Percentiles rank a stretch among this genome's conserved stretches.
Conservation (phyloP, 1,140 invertebrate species). For the Caerostris extrusa region DNA sequence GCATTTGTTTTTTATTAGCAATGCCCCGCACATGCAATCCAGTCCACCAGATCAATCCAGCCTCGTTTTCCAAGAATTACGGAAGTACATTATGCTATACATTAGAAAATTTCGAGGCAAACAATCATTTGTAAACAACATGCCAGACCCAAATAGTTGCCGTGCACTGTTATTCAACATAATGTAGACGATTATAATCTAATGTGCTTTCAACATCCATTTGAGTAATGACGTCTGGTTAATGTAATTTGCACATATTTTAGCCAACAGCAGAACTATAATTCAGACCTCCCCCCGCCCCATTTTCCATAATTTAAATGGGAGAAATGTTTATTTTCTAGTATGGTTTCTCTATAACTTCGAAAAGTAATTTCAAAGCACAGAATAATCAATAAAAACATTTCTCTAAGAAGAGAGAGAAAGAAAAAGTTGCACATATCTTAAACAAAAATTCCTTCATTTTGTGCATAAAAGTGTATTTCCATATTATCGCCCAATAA, state of each 20-base stretch:
- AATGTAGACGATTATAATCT: background rate
- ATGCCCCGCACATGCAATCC: too few relatives aligned
- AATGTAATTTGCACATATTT: background rate
- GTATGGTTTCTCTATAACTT: background rate
- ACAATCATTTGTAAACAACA: background rate
- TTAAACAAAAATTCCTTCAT: background rate
- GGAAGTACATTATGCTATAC: too few relatives aligned
- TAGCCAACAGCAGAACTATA: background rate
- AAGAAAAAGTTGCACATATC: background rate
- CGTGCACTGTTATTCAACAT: background rate
- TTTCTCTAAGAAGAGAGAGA: background rate
- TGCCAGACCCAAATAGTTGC: background rate
- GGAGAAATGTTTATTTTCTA: background rate
- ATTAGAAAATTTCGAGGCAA: too few relatives aligned
- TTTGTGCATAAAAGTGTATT: background rate
- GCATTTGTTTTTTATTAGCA: too few relatives aligned
- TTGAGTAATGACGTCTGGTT: background rate
- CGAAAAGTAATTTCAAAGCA: background rate
- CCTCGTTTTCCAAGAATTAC: too few relatives aligned
- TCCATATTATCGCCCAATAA: conserved; percentile 20
- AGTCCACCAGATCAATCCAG: too few relatives aligned
- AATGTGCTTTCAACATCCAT: background rate
- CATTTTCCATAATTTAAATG: background rate
- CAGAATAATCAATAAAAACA: background rate
- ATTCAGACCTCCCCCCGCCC: background rate